These are phyloP conservation scores for Eristalis pertinax DNA, from an alignment of 2,888 invertebrate species.

Conservation along the genomic window DNA sequence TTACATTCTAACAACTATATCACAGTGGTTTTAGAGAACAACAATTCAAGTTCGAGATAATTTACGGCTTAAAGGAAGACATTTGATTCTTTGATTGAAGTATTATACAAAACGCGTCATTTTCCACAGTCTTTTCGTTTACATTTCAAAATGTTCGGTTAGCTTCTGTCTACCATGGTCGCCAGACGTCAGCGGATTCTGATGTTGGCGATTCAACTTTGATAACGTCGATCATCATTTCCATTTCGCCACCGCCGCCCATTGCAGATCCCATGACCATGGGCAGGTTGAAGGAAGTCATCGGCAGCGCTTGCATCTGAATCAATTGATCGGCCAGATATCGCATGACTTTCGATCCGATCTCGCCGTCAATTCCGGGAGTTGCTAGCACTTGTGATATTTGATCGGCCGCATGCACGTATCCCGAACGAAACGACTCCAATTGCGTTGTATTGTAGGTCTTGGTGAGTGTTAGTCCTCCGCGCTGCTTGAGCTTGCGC, in stretches of 20 bases:
- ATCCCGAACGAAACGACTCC: constrained; percentile 93
- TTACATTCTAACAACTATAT: constrained; percentile 51
- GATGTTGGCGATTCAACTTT: constrained; percentile 47
- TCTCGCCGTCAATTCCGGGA: constrained; percentile 90
- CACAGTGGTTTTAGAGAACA: constrained; percentile 59
- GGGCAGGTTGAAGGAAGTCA: constrained; percentile 31
- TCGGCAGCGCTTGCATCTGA: constrained; percentile 75
- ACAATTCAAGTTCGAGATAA: constrained; percentile 44
- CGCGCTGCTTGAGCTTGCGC: constrained; percentile 89
- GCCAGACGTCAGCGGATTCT: constrained; percentile 49
- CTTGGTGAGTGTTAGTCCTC: constrained; percentile 84
- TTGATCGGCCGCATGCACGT: constrained; percentile 94
- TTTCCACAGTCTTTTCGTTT: constrained; percentile 1
- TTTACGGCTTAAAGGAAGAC: constrained; percentile 41
- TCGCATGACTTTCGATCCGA: constrained; percentile 93
- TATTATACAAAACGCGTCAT: constrained; percentile 10
- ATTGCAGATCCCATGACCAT: constrained; percentile 30
- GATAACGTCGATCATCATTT: constrained; percentile 43
- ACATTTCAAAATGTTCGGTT: not conserved
- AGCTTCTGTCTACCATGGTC: constrained; percentile 41
- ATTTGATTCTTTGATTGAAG: constrained; percentile 28
- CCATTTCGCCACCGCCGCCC: constrained; percentile 12
- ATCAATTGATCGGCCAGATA: constrained; percentile 93
- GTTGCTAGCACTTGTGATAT: constrained; percentile 92
- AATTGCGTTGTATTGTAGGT: constrained; percentile 86